Conservation (phyloP, 2,113 vertebrate genomes). For the Antennarius striatus region DNA sequence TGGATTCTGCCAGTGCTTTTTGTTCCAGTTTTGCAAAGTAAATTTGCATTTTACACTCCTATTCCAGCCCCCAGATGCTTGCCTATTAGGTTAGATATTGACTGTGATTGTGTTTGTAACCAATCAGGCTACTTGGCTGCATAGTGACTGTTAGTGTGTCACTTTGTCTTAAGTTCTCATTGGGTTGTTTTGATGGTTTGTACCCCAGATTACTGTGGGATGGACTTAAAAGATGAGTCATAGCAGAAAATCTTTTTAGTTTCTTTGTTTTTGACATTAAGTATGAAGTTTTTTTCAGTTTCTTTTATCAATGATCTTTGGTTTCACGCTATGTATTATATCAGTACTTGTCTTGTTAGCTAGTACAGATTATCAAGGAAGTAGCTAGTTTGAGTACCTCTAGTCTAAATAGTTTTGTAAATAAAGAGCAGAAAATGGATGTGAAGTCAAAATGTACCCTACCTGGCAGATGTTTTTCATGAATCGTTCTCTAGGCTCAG, state of each 20-base stretch:
- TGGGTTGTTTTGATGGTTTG: slow-evolving; percentile 39
- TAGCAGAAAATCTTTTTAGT: slow-evolving; percentile 38
- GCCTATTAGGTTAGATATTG: slow-evolving; percentile 29
- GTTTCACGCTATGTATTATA: slow-evolving; percentile 69
- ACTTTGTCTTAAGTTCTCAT: slow-evolving; percentile 39
- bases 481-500: slow-evolving; percentile 57
- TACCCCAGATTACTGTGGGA: slow-evolving; percentile 5
- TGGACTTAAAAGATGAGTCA: slow-evolving; percentile 23
- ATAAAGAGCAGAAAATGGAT: slow-evolving; percentile 66
- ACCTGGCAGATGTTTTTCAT: slow-evolving; percentile 52
- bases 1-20: slow-evolving; percentile 13
- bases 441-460: slow-evolving; percentile 67
- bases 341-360: slow-evolving; percentile 76
- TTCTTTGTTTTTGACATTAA: slow-evolving; percentile 23
- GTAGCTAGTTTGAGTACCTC: slow-evolving; percentile 77
- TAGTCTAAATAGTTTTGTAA: slow-evolving; percentile 78
- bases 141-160: slow-evolving; percentile 33
- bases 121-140: slow-evolving; percentile 33
- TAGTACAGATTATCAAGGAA: slow-evolving; percentile 73
- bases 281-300: slow-evolving; percentile 43
- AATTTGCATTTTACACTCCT: slow-evolving; percentile 26
- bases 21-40: slow-evolving; percentile 19
- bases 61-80: not conserved
- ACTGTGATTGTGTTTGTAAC: slow-evolving; percentile 54
- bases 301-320: slow-evolving; percentile 54